Percentiles rank a stretch among this genome's conserved stretches.
phyloP scores from a whole-genome alignment of 2,113 vertebrate species.

The Rhinogobius similis region DNA sequence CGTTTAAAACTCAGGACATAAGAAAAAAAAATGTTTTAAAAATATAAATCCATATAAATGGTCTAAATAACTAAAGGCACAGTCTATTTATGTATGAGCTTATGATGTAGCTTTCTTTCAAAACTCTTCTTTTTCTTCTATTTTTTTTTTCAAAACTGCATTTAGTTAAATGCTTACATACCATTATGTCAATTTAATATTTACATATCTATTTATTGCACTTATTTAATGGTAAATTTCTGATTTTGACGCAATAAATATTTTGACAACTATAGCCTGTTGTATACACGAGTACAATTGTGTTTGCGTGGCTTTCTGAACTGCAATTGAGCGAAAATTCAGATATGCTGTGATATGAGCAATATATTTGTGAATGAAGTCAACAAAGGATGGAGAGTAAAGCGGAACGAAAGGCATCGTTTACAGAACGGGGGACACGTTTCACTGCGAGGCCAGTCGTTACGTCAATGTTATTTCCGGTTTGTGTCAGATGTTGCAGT shows the following conservation, averaged over 20 bases:
- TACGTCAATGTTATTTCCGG: conserved; percentile 5
- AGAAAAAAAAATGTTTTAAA: not conserved
- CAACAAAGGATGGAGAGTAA: not conserved
- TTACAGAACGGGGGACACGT: not conserved
- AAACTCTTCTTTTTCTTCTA: no score
- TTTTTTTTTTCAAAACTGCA: no score
- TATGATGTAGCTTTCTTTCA: not conserved
- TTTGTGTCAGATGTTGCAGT: conserved; percentile 1
- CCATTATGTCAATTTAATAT: conserved; percentile 5
- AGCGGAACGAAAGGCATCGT: not conserved
- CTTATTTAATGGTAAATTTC: not conserved
- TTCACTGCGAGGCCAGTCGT: not conserved
- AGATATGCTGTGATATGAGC: not conserved
- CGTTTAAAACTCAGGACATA: not conserved
- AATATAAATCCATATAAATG: not conserved
- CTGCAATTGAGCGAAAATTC: not conserved
- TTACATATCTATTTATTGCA: not conserved
- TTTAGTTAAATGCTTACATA: conserved; percentile 7
- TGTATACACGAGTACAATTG: not conserved
- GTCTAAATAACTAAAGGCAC: not conserved
- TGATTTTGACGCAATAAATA: not conserved
- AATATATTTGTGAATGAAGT: not conserved
- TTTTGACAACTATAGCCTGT: not conserved
- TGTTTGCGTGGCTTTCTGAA: no score
- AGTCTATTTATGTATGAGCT: no score